These are phyloP conservation scores for Crypturellus tataupa DNA, from an alignment of 2,797 vertebrate species.

Conservation along the genomic window DNA sequence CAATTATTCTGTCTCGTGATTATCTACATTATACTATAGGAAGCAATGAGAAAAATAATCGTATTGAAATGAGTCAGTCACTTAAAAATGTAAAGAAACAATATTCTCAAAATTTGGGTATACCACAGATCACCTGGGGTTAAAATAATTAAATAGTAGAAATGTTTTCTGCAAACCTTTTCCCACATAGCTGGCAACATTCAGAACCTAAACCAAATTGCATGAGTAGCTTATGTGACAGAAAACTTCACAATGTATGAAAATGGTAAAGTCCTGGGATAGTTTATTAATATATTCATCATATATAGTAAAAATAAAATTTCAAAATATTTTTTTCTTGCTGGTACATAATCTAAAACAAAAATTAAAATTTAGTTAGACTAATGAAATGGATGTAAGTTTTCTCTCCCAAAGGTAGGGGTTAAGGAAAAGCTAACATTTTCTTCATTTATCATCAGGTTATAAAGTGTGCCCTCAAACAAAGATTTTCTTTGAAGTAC, in stretches of 20 bases:
- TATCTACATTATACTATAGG: conserved; percentile 94
- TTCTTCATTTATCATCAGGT: conserved; percentile 59
- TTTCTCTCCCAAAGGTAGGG: conserved; percentile 28
- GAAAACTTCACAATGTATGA: background rate
- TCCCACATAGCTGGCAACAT: conserved; percentile 51
- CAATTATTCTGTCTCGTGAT: conserved; percentile 98
- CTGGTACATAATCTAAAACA: background rate
- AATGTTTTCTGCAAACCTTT: conserved; percentile 63
- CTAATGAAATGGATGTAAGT: conserved; percentile 19
- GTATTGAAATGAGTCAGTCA: conserved; percentile 86
- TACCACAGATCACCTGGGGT: conserved; percentile 66
- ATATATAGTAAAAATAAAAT: background rate
- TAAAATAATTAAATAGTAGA: conserved; percentile 71
- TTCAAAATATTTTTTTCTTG: background rate
- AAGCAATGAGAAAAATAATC: conserved; percentile 88
- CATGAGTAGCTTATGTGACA: background rate
- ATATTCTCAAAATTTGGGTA: conserved; percentile 80
- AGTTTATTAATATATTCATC: background rate
- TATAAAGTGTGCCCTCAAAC: conserved; percentile 70
- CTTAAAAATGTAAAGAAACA: conserved; percentile 83
- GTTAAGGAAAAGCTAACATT: conserved; percentile 47
- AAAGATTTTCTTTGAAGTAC: conserved; percentile 69
- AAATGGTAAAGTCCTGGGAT: background rate
- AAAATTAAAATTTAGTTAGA: background rate
- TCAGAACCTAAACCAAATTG: conserved; percentile 34